Base-by-base conservation (phyloP, 2,113 vertebrate species). In the Takifugu bimaculatus region DNA sequence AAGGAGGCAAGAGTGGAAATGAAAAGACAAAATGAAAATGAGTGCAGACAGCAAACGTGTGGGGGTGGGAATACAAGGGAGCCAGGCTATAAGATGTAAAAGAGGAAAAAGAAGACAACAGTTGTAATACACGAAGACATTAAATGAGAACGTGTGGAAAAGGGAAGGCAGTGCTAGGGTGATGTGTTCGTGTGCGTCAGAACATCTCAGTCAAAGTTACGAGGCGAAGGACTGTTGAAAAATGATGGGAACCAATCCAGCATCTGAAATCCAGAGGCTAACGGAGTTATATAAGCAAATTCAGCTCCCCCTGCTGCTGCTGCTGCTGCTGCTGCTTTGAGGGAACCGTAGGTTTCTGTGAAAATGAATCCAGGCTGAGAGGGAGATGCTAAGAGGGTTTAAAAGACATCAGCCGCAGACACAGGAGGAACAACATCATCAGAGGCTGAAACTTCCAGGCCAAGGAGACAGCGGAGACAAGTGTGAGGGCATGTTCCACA, bases 241-340 rank as follows among this genome's bases (percentile, higher is more conserved):
- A 66, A 78, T 70, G 85, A 61, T 59, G 57, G 65, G 75, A 78
- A 78, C 54, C 13, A 73, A 71, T 64, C 45, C 72, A 69, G 72
- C 87, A 78, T 85, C 83, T 79, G 76, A 87, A 79, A 85, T 76
- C 82, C 83, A 86, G 80, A 86, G 75, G 73, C 80, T 86, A 89
- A 87, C 78, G 39, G 77, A 81, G 85, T 92, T 91, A 89, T 84
- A 88, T 90, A 90, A 91, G 86, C 82, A 87, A 74, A 86, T 35
- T 28, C 14, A 12, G 51, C 43, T 79, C 72, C 78, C 80, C 81
- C 86, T 80, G 73, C 70, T 51, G 28, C 72, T 27, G 50, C 51
- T 53, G 51, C 43, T 81, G 82, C 86, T 80, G 73, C 71, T 54
- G 29, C 72, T 73, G 77, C 68, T 68, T 79, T 82, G 63, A 75